Evolutionary conservation across 2,113 vertebrate species (phyloP).

Genomic region (Nothoprocta perdicaria): DNA sequence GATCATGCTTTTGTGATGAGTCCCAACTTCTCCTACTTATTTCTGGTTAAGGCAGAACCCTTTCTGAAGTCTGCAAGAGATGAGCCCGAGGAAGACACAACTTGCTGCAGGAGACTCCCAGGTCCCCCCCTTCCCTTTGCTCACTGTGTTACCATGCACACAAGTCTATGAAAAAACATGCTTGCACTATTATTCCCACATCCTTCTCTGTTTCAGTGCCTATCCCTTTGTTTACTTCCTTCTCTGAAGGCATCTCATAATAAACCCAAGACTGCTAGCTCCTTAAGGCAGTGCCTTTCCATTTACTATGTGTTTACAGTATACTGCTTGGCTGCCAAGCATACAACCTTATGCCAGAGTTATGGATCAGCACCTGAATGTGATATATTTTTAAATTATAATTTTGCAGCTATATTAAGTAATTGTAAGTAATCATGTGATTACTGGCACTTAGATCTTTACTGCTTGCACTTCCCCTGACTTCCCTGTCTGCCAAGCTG

Average conservation of each 20-base stretch:
- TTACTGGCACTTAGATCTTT: neutral
- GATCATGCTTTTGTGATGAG: neutral
- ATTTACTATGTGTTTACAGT: slow-evolving; percentile 19
- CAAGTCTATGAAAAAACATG: neutral
- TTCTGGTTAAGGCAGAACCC: neutral
- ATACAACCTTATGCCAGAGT: neutral
- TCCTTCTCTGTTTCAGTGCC: slow-evolving; percentile 6
- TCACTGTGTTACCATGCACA: neutral
- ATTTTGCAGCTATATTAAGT: slow-evolving; percentile 1
- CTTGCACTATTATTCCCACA: neutral
- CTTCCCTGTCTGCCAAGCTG: neutral
- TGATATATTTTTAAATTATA: neutral
- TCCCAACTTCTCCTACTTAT: neutral
- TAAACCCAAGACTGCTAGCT: slow-evolving; percentile 11
- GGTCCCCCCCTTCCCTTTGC: neutral
- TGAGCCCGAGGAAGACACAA: slow-evolving; percentile 1
- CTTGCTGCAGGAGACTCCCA: neutral
- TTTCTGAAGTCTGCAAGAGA: neutral
- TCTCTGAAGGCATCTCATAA: slow-evolving; percentile 16
- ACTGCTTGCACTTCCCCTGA: neutral
- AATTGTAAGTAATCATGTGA: neutral
- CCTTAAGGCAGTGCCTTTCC: neutral
- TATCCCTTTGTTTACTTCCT: slow-evolving; percentile 16
- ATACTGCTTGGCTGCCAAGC: slow-evolving; percentile 18
- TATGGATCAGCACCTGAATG: neutral